Conservation (phyloP, 2,888 invertebrate species). For the Andricus quercusramuli region DNA sequence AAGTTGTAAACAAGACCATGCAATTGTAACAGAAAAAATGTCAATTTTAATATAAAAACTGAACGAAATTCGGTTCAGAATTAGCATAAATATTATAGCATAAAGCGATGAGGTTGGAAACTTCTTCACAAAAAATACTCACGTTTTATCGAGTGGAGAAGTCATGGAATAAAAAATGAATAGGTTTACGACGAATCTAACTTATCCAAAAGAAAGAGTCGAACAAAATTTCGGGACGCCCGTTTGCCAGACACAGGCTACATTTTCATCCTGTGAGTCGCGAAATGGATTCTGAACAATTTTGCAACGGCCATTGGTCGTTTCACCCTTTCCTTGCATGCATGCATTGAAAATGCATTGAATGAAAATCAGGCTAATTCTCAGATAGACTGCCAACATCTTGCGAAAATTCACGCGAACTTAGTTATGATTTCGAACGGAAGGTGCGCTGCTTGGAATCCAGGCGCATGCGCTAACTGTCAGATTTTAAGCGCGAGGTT, state of each 20-base stretch:
- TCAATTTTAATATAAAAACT: neutral
- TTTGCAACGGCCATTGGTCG: neutral
- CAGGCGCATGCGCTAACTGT: neutral
- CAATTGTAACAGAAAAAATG: neutral
- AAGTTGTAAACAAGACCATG: neutral
- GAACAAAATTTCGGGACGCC: neutral
- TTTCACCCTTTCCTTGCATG: neutral
- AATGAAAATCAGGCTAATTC: neutral
- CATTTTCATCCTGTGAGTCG: slow-evolving; percentile 15
- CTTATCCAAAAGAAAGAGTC: slow-evolving; percentile 16
- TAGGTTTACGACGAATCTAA: slow-evolving; percentile 13
- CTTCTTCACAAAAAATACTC: slow-evolving; percentile 38
- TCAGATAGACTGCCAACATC: neutral
- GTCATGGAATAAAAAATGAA: slow-evolving; percentile 53
- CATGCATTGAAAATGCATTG: slow-evolving; percentile 6
- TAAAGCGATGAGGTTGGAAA: neutral
- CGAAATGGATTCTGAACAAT: slow-evolving; percentile 4
- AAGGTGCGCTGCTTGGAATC: slow-evolving; percentile 8
- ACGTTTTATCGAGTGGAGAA: slow-evolving; percentile 53
- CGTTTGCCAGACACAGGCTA: neutral
- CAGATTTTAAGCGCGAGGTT: neutral
- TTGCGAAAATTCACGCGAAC: neutral
- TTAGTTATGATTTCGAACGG: neutral
- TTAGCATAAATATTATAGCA: neutral
- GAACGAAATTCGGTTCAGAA: neutral